These are phyloP conservation scores for Xiphorhynchus elegans DNA, from an alignment of 2,113 vertebrate species.

Conservation along the genomic window DNA sequence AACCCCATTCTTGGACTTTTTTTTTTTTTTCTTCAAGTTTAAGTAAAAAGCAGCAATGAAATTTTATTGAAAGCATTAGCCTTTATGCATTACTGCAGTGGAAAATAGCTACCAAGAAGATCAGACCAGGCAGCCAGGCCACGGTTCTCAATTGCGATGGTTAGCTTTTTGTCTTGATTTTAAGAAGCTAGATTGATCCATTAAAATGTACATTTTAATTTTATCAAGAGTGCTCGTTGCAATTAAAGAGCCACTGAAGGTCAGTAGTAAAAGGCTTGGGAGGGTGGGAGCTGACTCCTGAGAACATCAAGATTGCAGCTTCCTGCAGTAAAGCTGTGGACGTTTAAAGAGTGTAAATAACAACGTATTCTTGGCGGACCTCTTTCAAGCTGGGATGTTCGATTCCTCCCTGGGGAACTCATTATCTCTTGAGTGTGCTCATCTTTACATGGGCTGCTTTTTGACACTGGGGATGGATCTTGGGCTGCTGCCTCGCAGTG, in stretches of 20 bases:
- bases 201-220: slow-evolving; percentile 52
- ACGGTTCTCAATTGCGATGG: background rate
- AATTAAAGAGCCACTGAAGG: slow-evolving; percentile 39
- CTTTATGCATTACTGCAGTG: background rate
- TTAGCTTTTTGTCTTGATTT: slow-evolving; percentile 39
- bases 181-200: background rate
- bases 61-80: background rate
- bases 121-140: background rate
- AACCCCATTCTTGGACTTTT: background rate
- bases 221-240: background rate
- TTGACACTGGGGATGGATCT: background rate
- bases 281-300: background rate
- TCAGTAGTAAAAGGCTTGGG: slow-evolving; percentile 4
- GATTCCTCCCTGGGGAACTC: slow-evolving; percentile 10
- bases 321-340: background rate
- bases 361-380: background rate
- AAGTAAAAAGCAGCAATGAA: background rate
- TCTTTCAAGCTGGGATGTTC: slow-evolving; percentile 1
- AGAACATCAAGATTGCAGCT: background rate
- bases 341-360: slow-evolving; percentile 36
- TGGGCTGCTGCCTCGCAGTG: background rate
- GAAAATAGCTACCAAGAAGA: background rate
- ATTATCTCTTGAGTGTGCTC: slow-evolving; percentile 47
- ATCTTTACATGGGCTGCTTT: background rate
- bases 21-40: background rate